Evolutionary conservation across 1,140 invertebrate species (phyloP), one percentile per base, ranked within the genome.

Genomic region (Zophobas atratus): DNA sequence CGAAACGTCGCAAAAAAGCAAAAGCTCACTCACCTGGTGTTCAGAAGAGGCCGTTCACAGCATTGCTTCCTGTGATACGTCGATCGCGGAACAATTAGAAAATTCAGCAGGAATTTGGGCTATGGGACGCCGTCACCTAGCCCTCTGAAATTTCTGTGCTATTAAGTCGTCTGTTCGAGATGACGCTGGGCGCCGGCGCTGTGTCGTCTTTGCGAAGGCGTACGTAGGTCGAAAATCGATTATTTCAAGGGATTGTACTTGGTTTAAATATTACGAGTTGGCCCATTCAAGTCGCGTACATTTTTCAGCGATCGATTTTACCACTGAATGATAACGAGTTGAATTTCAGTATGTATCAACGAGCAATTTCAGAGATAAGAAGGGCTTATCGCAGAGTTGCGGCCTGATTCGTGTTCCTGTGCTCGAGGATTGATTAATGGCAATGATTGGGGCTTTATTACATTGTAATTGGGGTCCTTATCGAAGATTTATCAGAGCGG

Each of bases 191-290:
- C 56, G 76, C 70, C 70, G 70, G 56, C 43, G 70, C 70, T 56
- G 20, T 43, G 36, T n/a, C 70, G 55, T 49, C 48, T 41, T 32
- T 60, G 55, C 76, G 70, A 73, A 77, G 76, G 76, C 76, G 76
- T 38, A 72, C 60, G 76, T 77, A 71, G 76, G 76, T 51, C 41
- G 76, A 73, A 77, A 77, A 77, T 77, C 76, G 76, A 77, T 77
- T 67, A 73, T 77, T 77, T 77, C 76, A 63, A 73, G 76, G 76
- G 76, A 77, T 36, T 67, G 38, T 67, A 67, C 39, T 67, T 46
- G 60, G 20, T 67, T 20, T 67, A 67, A 67, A 67, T 67, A 43
- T 67, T 67, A 67, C 60, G 6, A 43, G 60, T 51, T 51, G 49
- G 6, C 56, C 43, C 46, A 51, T 57, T 76, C 57, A 46, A 49